Evolutionary conservation across 2,888 invertebrate species (phyloP).

Genomic region (Chaetoderma sp.): DNA sequence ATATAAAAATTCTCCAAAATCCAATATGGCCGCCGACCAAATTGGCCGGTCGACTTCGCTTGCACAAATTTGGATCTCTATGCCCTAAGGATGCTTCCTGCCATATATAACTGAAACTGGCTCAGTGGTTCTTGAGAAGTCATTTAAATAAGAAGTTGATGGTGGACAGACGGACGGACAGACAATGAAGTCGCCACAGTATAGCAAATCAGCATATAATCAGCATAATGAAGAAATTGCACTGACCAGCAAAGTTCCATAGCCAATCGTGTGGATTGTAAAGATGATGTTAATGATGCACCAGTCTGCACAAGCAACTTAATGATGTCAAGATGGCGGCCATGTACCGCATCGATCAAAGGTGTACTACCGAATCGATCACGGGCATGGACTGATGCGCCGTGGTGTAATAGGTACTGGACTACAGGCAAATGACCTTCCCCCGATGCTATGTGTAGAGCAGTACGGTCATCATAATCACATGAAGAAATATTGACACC

Average conservation of each 20-base stretch:
- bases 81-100: too few species aligned
- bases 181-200: too few species aligned
- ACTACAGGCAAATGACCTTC: slow-evolving; percentile 79
- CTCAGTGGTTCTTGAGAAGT: too few species aligned
- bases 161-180: too few species aligned
- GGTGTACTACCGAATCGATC: slow-evolving; percentile 72
- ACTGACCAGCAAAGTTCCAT: slow-evolving; percentile 77
- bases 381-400: slow-evolving; percentile 85
- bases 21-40: too few species aligned
- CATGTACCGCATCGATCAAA: slow-evolving; percentile 77
- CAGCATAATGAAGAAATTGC: too few species aligned
- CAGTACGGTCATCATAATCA: slow-evolving; percentile 82
- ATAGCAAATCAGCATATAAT: too few species aligned
- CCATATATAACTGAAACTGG: too few species aligned
- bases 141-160: too few species aligned
- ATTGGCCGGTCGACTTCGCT: too few species aligned
- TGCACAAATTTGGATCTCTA: too few species aligned
- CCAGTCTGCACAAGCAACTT: slow-evolving; percentile 80
- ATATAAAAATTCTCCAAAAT: too few species aligned
- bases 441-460: slow-evolving; percentile 84
- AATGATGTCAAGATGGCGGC: slow-evolving; percentile 72
- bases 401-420: slow-evolving; percentile 80
- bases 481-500: slow-evolving; percentile 82
- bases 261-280: slow-evolving; percentile 74
- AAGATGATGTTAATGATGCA: slow-evolving; percentile 74